Percentiles rank a stretch among this genome's conserved stretches.
phyloP scores from a whole-genome alignment of 2,797 vertebrate genomes.

The Anniella stebbinsi region DNA sequence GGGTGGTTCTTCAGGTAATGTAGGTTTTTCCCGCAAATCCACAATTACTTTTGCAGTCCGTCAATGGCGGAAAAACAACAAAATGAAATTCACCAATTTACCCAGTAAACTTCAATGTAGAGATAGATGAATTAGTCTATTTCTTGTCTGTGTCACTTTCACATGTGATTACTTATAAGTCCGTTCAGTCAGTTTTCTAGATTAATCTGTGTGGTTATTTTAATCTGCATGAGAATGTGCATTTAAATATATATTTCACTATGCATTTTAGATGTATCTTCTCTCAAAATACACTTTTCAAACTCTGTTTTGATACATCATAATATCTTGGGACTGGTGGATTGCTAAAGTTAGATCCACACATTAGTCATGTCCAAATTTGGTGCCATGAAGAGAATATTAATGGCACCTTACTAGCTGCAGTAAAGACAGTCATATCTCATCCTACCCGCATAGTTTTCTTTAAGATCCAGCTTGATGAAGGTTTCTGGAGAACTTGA shows the following conservation, averaged over 20 bases:
- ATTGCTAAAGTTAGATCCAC: neutral
- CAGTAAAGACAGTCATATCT: neutral
- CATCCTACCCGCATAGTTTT: neutral
- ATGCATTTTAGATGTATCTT: neutral
- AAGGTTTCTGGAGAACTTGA: neutral
- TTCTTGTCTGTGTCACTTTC: neutral
- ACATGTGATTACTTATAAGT: neutral
- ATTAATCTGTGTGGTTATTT: neutral
- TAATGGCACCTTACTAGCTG: neutral
- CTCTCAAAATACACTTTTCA: neutral
- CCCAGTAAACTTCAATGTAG: neutral
- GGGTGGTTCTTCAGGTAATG: neutral
- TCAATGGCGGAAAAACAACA: too few relatives aligned
- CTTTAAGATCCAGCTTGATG: neutral
- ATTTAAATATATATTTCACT: too few relatives aligned
- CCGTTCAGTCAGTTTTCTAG: neutral
- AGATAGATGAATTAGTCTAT: too few relatives aligned
- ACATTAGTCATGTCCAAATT: neutral
- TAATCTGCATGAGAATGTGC: neutral
- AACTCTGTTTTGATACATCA: too few relatives aligned
- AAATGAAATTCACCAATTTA: neutral
- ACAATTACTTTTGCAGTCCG: neutral
- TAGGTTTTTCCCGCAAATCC: too few relatives aligned
- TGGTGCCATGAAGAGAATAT: neutral
- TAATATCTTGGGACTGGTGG: neutral